Evolutionary conservation across 1,140 invertebrate species (phyloP), one percentile per base, ranked within the genome.

Genomic region (Cydia splendana): DNA sequence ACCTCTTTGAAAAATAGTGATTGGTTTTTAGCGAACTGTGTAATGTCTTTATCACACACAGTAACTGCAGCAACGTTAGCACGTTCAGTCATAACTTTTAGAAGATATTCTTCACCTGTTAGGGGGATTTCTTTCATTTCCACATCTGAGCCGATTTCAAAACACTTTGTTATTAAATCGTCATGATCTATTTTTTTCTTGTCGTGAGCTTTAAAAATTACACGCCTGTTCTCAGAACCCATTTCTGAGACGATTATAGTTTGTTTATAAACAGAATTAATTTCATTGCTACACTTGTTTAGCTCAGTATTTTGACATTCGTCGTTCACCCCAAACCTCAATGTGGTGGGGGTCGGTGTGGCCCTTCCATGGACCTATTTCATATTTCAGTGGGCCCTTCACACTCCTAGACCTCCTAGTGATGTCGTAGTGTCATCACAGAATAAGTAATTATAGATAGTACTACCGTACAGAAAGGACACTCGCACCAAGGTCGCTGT

Each of bases 61-160:
- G 84, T 83, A 12, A 92, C 80, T 34, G 79, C 75, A 24, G 84
- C 76, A 84, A 81, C 88, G 10, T 87, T 90, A 74, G 85, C 75
- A 30, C 91, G 84, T 80, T 92, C 91, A 53, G 85, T 84, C 38
- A 90, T 90, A 65, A 92, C 90, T 82, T 85, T 88, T 53, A 91
- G 76, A 38, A 93, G 77, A 76, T 89, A 93, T 78, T 93, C 90
- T 78, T 91, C 89, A 6, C 90, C 91, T 30, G 84, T 91, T 20
- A 87, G 86, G 4, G 91, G 91, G 48, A 88, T 76, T 18, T 90
- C 89, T 67, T 88, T 92, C 10, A 88, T 78, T 79, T 87, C 79
- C 0, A 91, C 87, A 75, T 87, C 81, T 53, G 85, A 53, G 76
- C 80, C 84, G 34, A 92, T 84, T 82, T 86, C 75, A 71, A 92